These are phyloP conservation scores for Euwallacea fornicatus DNA, from an alignment of 1,140 invertebrate species.

Conservation along the genomic window DNA sequence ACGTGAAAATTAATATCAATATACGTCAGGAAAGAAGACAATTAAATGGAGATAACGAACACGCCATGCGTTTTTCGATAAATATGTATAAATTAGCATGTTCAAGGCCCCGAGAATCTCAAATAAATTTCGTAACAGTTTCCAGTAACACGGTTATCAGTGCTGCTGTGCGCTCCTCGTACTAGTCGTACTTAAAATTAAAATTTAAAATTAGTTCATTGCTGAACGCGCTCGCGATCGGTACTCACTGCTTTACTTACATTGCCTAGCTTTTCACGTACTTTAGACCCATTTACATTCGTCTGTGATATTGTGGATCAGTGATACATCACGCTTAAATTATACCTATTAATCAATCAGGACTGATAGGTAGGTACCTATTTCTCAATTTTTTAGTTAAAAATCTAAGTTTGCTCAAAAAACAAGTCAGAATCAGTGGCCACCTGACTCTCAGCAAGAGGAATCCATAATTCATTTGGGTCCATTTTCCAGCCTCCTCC, in stretches of 20 bases:
- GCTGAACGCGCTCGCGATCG: conserved; percentile 17
- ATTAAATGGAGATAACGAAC: conserved; percentile 22
- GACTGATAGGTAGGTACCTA: too few relatives aligned
- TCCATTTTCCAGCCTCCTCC: conserved; percentile 29
- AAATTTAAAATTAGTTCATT: conserved; percentile 24
- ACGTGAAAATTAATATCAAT: conserved; percentile 22
- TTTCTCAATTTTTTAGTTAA: too few relatives aligned
- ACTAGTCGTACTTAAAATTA: conserved; percentile 9
- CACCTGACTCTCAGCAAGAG: too few relatives aligned
- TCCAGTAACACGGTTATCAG: conserved; percentile 28
- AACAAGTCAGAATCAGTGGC: too few relatives aligned
- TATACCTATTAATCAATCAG: too few relatives aligned
- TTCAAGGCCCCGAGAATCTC: conserved; percentile 29
- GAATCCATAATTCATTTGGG: conserved; percentile 3
- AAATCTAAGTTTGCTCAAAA: too few relatives aligned
- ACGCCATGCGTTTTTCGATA: conserved; percentile 16
- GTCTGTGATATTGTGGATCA: too few relatives aligned
- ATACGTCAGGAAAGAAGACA: conserved; percentile 20
- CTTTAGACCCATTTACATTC: too few relatives aligned
- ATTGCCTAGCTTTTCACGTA: too few relatives aligned
- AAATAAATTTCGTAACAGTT: conserved; percentile 31
- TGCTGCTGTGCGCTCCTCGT: conserved; percentile 3
- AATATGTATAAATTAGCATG: conserved; percentile 25
- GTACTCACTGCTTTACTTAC: neutral
- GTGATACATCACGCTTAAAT: too few relatives aligned